Evolutionary conservation across 1,140 invertebrate species (phyloP), one percentile per base, ranked within the genome.

Genomic region (Cryptotermes secundus): DNA sequence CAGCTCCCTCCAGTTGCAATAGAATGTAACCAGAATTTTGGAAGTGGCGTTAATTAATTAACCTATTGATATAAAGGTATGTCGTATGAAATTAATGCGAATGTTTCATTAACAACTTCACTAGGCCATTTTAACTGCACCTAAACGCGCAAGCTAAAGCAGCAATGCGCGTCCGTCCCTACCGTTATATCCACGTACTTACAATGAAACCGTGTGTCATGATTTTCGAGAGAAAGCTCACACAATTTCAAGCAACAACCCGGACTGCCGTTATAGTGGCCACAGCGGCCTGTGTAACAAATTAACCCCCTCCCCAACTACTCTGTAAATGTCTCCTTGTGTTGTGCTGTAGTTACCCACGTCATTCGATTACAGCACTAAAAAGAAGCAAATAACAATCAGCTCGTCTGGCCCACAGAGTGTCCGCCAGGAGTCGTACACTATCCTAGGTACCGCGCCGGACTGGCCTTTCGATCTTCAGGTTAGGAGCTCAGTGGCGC

Each of bases 371-470:
- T 83, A 83, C 38, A 83, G 34, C 83, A 83, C 83, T 83, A 83
- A 83, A 83, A 83, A 83, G 59, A 83, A 83, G 59, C 59, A 83
- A 83, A 83, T 83, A 83, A 83, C 83, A 83, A 83, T 83, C 83
- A 83, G 49, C 59, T 59, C 53, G 53, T 19, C 16, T 14, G 26
- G 53, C 53, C 16, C 26, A 24, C 26, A 24, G 22, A 22, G 53
- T 59, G 53, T 1, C 59, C 59, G n/a, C 53, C 53, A 24, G 53
- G 53, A 59, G 7, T 59, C 53, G 26, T 72, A 72, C 59, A 31
- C 59, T n/a, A 59, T 4, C 53, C 53, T 72, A 2, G 59, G 9
- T 1, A 10, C 59, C 14, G 59, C n/a, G 59, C 59, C 31, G 59
- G 2, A 72, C 59, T 72, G 59, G 59, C 59, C 19, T 49, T 19